Conservation (phyloP, 1,140 invertebrate species). For the Spodoptera litura region DNA sequence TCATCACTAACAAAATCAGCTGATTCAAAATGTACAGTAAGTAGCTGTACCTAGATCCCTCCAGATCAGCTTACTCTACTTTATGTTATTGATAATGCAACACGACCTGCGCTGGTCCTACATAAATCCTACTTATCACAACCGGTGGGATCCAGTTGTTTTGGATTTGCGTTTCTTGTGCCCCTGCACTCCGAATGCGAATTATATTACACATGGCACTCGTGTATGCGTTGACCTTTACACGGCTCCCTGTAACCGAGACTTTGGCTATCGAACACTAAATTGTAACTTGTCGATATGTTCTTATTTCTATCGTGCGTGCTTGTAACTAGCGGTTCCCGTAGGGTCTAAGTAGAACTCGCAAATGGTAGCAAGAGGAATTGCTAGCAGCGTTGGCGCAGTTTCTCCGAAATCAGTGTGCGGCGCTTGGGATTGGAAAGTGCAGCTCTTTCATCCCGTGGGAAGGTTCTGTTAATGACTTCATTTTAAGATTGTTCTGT, state of each 20-base stretch:
- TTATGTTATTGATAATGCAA: conserved; percentile 63
- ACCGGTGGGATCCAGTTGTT: conserved; percentile 50
- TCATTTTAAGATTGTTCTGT: conserved; percentile 1
- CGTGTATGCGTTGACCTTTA: conserved; percentile 68
- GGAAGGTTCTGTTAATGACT: conserved; percentile 15
- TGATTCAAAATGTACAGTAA: neutral
- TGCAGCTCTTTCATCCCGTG: conserved; percentile 19
- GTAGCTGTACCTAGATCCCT: conserved; percentile 5
- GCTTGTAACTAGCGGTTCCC: conserved; percentile 46
- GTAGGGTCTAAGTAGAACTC: conserved; percentile 23
- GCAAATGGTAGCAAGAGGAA: conserved; percentile 27
- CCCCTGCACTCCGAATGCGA: conserved; percentile 57
- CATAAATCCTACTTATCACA: conserved; percentile 63
- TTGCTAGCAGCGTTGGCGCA: conserved; percentile 19
- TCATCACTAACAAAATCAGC: too few relatives aligned
- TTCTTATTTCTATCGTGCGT: conserved; percentile 25
- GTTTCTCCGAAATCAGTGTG: conserved; percentile 22
- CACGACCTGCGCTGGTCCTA: conserved; percentile 47
- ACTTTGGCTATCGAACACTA: conserved; percentile 36
- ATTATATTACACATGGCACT: conserved; percentile 68
- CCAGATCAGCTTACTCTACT: conserved; percentile 40
- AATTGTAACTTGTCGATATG: conserved; percentile 32
- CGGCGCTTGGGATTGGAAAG: neutral
- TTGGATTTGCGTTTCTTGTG: conserved; percentile 11
- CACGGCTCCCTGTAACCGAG: conserved; percentile 61